A percentile compares a stretch with the other conserved stretches of the same genome.
phyloP scores from a whole-genome alignment of 2,113 vertebrate genomes.

The Eulemur rufifrons region DNA sequence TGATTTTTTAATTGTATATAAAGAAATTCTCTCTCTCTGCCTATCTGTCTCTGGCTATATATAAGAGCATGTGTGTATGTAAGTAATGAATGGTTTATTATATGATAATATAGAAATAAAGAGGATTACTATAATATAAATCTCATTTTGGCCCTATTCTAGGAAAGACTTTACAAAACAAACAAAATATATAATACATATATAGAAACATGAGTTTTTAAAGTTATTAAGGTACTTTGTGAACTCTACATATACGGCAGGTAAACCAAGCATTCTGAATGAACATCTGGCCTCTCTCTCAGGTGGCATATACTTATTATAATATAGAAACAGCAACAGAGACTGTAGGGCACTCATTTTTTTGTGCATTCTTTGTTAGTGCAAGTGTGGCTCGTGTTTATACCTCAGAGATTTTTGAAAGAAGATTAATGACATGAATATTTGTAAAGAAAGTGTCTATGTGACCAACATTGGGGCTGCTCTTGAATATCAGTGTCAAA shows the following conservation, averaged over 20 bases:
- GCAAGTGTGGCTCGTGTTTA: constrained; percentile 17
- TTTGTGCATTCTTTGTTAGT: neutral
- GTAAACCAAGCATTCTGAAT: neutral
- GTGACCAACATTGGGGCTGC: neutral
- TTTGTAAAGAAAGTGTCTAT: constrained; percentile 56
- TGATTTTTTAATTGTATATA: neutral
- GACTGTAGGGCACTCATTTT: neutral
- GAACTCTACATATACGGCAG: neutral
- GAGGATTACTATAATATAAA: neutral
- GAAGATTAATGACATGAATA: constrained; percentile 61
- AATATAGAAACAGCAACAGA: neutral
- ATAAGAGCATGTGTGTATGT: neutral
- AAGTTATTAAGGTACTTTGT: neutral
- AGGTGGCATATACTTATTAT: neutral
- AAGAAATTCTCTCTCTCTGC: neutral
- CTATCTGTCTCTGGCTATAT: neutral
- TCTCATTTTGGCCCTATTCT: neutral
- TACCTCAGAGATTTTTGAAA: constrained; percentile 35
- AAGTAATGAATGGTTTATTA: neutral
- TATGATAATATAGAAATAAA: neutral
- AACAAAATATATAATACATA: neutral
- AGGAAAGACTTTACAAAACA: neutral
- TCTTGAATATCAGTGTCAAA: constrained; percentile 35
- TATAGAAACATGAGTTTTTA: neutral
- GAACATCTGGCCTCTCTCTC: neutral